Evolutionary conservation across 2,888 invertebrate genomes (phyloP), one percentile per base, ranked within the genome.

Genomic region (Xestia xanthographa): DNA sequence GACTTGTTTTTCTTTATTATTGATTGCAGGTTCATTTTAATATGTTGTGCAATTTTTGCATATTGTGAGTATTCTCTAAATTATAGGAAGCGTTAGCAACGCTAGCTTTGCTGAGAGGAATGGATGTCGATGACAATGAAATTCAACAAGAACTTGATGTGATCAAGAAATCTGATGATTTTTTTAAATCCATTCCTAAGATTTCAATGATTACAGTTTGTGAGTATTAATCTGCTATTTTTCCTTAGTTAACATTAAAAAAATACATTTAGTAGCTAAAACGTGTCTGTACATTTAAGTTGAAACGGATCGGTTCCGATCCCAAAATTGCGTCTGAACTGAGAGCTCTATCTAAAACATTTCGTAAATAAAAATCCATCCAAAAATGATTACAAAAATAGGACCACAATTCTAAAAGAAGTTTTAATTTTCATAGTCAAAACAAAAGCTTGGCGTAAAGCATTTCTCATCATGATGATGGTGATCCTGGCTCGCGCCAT

Each of bases 11-110:
- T 45, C 22, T 66, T 6, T 62, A 26, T n/a, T 34, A 12, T 80
- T 65, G 1, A 69, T 69, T 83, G 5, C 56, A 83, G 41, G 26
- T 56, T 82, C 17, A 48, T 66, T n/a, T n/a, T 50, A 20, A 63
- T 75, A 45, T 75, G 17, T 66, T 76, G 17, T 66, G 11, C 63
- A n/a, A n/a, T 41, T 43, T 73, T n/a, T 43, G 14, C 69, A 56
- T 58, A 63, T 60, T 71, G 22, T 63, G 22, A 60, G 62, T 79
- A 56, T 70, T 79, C 53, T 80, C 58, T 75, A 26, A 67, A 58
- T 90, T 91, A 20, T 85, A 95, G 95, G 88, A 93, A 86, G 94
- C 94, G 2, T 83, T 85, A 29, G 79, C 86, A 60, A 89, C 89
- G 5, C 79, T 93, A 22, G 92, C 94, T 2, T 84, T 82, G 2